Evolutionary conservation across 2,113 vertebrate genomes (phyloP), one percentile per base, ranked within the genome.

Genomic region (Elaphurus davidianus): DNA sequence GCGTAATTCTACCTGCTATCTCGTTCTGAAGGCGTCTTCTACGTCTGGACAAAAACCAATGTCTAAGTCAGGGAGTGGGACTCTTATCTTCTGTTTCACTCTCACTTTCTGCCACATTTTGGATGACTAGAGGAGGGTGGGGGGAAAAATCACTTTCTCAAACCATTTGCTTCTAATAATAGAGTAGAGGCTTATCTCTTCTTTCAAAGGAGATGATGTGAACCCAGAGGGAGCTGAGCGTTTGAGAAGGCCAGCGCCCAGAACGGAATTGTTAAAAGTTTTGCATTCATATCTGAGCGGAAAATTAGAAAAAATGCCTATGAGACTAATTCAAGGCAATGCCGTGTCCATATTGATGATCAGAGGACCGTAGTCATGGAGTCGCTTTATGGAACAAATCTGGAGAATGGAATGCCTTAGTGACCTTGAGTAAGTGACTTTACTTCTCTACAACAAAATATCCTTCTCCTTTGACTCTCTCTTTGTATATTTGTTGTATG

Each of bases 1-100:
- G 76, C 10, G 52, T 55, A 83, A 97, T 87, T 89, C 71, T 96
- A 96, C 88, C 97, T 97, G 64, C 78, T 60, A 33, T 71, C 67
- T 97, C 50, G 27, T 92, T 82, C 78, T 30, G n/a, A 92, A 90
- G 87, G 60, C 30, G 71, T 45, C 89, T 90, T 92, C 97, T 71
- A 55, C 60, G 28, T 95, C 91, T 90, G 92, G 74, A 89, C 50
- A 52, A 87, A 96, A 86, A 33, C 62, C 90, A 97, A 40, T 54
- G 45, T 90, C 90, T 81, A 64, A 67, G 57, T 74, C 28, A 43
- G 50, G 54, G 47, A 59, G 40, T 33, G 57, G 88, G 90, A 60
- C 67, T 64, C 81, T 91, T 76, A 67, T 91, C 76, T 94, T 91
- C 67, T 64, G 64, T 84, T 71, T 85, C 62, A 55, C 60, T 54